Conservation (phyloP, 2,797 vertebrate genomes). For the Poliocrania exsul region DNA sequence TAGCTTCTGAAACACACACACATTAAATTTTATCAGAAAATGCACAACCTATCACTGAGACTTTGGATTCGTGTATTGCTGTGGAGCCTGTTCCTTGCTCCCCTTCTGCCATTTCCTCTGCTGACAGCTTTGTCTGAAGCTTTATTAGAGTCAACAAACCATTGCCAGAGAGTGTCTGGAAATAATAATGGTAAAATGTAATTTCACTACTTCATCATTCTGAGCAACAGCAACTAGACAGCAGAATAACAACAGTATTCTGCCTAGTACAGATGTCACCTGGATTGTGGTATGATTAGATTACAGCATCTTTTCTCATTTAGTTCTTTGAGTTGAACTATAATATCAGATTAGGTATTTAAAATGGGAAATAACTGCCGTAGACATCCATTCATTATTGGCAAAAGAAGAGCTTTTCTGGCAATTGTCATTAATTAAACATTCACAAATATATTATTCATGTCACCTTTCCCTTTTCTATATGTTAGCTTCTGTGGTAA, state of each 20-base stretch:
- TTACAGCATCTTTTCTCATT: conserved; percentile 69
- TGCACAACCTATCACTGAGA: conserved; percentile 48
- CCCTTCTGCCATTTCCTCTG: conserved; percentile 76
- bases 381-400: background rate
- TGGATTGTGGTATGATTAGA: conserved; percentile 74
- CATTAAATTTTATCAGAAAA: conserved; percentile 70
- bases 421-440: conserved; percentile 41
- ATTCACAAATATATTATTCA: background rate
- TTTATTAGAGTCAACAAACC: conserved; percentile 85
- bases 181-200: conserved; percentile 85
- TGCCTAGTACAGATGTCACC: conserved; percentile 77
- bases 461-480: background rate
- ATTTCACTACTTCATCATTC: conserved; percentile 81
- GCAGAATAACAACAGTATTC: conserved; percentile 75
- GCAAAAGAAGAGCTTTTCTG: conserved; percentile 43
- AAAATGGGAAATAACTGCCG: conserved; percentile 60
- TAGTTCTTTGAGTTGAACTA: conserved; percentile 66
- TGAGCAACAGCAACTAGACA: conserved; percentile 75
- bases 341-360: conserved; percentile 60
- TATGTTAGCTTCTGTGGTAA: background rate
- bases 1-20: conserved; percentile 60
- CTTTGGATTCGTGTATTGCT: conserved; percentile 67
- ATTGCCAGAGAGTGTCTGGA: conserved; percentile 81
- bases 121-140: conserved; percentile 84
- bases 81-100: conserved; percentile 68